These are phyloP conservation scores for Kuschelorhynchus macadamiae DNA, from an alignment of 2,888 invertebrate genomes.

Conservation along the genomic window DNA sequence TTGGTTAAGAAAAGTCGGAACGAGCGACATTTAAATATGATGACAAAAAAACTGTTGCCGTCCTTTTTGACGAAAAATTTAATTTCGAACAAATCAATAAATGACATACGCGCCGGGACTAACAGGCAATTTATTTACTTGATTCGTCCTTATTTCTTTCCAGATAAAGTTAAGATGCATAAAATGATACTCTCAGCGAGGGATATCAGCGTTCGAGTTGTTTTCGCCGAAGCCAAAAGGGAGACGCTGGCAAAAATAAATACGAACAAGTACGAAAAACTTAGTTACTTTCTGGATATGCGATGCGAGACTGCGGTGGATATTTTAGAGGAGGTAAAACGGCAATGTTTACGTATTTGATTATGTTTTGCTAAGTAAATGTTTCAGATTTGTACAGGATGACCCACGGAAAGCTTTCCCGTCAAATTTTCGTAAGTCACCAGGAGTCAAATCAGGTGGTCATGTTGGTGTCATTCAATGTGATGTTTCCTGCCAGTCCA, in stretches of 20 bases:
- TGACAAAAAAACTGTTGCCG: too few species aligned
- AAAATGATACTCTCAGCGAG: slow-evolving; percentile 32
- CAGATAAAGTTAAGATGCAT: slow-evolving; percentile 43
- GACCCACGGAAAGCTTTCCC: too few species aligned
- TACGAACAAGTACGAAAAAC: slow-evolving; percentile 40
- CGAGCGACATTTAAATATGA: too few species aligned
- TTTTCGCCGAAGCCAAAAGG: slow-evolving; percentile 21
- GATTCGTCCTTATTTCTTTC: slow-evolving; percentile 17
- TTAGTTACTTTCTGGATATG: slow-evolving; percentile 49
- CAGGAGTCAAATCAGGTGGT: too few species aligned
- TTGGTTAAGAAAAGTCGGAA: too few species aligned
- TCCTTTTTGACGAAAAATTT: too few species aligned
- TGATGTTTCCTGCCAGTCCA: too few species aligned
- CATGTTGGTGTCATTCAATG: too few species aligned
- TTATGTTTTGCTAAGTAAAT: not conserved
- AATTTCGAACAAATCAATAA: too few species aligned
- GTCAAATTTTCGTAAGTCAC: too few species aligned
- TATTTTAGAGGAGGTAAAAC: slow-evolving; percentile 43
- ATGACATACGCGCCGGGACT: not conserved
- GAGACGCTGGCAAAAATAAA: slow-evolving; percentile 25
- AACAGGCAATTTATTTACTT: slow-evolving; percentile 25
- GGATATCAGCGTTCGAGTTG: slow-evolving; percentile 34
- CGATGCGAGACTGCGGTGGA: slow-evolving; percentile 32
- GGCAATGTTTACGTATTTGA: not conserved
- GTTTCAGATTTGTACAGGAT: too few species aligned